Evolutionary conservation across 2,797 vertebrate genomes (phyloP).

Genomic region (Clarias pachynema): DNA sequence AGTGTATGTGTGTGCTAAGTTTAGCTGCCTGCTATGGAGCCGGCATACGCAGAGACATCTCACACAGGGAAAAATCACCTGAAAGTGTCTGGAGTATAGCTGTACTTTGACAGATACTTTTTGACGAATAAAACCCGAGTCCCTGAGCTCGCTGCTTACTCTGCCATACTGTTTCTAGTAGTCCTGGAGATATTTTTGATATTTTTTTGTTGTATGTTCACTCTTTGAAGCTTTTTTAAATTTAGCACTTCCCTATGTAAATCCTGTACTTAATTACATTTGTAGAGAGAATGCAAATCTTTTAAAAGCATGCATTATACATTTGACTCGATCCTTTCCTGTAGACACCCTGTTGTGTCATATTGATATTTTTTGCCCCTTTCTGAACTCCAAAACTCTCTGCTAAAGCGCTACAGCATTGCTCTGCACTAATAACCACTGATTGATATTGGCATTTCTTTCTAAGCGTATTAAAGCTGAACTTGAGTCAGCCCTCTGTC

Average conservation of each 20-base stretch:
- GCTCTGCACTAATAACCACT: conserved; percentile 16
- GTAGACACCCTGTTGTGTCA: conserved; percentile 6
- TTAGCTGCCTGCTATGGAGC: conserved; percentile 31
- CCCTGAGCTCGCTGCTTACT: neutral
- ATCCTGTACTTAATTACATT: neutral
- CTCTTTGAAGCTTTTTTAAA: neutral
- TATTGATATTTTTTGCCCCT: neutral
- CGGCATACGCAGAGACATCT: conserved; percentile 25
- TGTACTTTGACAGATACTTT: conserved; percentile 30
- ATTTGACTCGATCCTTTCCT: neutral
- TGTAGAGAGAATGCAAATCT: neutral
- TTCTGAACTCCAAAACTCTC: neutral
- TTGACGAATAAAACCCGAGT: conserved; percentile 27
- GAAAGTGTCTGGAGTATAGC: conserved; percentile 25
- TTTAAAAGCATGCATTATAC: neutral
- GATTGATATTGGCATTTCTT: conserved; percentile 22
- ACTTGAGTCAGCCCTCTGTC: conserved; percentile 11
- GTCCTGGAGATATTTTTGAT: neutral
- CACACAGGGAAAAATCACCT: conserved; percentile 9
- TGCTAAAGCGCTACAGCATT: neutral
- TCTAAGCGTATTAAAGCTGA: conserved; percentile 12
- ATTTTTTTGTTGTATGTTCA: neutral
- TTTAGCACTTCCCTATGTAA: neutral
- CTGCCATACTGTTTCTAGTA: neutral
- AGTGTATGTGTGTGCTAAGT: conserved; percentile 17